Evolutionary conservation across 1,140 invertebrate genomes (phyloP), one percentile per base, ranked within the genome.

Genomic region (Pemphigus obesinymphae): DNA sequence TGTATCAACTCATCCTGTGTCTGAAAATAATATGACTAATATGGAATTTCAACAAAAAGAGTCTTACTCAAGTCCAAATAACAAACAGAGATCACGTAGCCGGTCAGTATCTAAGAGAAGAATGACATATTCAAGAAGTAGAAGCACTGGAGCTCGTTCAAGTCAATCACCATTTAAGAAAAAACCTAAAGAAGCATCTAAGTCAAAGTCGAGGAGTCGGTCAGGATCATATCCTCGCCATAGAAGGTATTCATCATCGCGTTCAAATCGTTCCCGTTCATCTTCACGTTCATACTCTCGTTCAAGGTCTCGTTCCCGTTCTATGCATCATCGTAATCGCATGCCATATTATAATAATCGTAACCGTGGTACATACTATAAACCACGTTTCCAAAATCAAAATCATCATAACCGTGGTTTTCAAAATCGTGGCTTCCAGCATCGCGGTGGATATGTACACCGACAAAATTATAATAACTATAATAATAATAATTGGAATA

Each of bases 281-380:
- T 75, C 78, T 58, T 82, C 81, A 0, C 48, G 66, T 31, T 83
- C 82, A 40, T 70, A 82, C 17, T 81, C 75, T 43, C 73, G 82
- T 11, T 80, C 73, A 0, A 76, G 82, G 29, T 81, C 75, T 26
- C 82, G 82, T 34, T 83, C 83, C 13, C 81, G 81, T 23, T 80
- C 75, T 15, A 75, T 40, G 1, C 53, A 73, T 78, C 82, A 82
- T 72, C 55, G 72, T 26, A 75, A 78, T 70, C 83, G 72, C 23
- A 23, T 34, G 23, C 40, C 50, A 37, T 76, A 82, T 45, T 58
- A 53, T 8, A 70, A 72, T 34, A 55, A 68, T 45, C 66, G 83
- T 20, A 72, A 72, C 5, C 29, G 83, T 43, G 83, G 83, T 45
- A 83, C 83, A 6, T 83, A 83, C 26, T 83, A 83, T 82, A 83